Evolutionary conservation across 1,140 invertebrate genomes (phyloP).

Genomic region (Rhopalosiphum maidis): DNA sequence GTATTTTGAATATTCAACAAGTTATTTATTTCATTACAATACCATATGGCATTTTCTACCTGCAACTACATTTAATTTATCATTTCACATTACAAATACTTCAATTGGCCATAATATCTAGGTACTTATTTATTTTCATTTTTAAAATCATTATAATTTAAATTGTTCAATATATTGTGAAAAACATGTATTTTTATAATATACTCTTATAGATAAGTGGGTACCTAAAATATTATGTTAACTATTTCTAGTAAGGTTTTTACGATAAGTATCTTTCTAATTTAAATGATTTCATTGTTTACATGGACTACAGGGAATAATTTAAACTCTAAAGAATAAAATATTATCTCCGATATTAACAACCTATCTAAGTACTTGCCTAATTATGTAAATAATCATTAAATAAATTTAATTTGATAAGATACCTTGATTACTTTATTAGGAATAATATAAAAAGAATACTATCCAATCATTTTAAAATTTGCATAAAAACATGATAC

Average conservation of each 20-base stretch:
- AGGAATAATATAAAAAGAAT: too few relatives aligned
- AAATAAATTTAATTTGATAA: too few relatives aligned
- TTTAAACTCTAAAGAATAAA: background rate
- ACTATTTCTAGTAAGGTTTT: background rate
- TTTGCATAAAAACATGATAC: background rate
- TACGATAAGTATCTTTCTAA: background rate
- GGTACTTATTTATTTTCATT: background rate
- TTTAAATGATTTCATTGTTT: background rate
- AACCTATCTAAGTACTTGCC: background rate
- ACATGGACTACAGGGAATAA: background rate
- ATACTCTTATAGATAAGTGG: too few relatives aligned
- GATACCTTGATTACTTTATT: too few relatives aligned
- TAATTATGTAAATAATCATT: too few relatives aligned
- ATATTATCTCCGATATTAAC: background rate
- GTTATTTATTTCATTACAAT: background rate
- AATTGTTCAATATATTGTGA: background rate
- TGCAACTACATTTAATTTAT: background rate
- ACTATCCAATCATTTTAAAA: background rate
- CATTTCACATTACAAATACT: background rate
- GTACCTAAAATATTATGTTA: too few relatives aligned
- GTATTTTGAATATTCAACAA: background rate
- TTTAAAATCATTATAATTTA: background rate
- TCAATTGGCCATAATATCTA: background rate
- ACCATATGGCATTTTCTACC: background rate
- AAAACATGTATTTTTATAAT: too few relatives aligned